These are phyloP conservation scores for Panulirus ornatus DNA, from an alignment of 1,140 invertebrate species.

Conservation along the genomic window DNA sequence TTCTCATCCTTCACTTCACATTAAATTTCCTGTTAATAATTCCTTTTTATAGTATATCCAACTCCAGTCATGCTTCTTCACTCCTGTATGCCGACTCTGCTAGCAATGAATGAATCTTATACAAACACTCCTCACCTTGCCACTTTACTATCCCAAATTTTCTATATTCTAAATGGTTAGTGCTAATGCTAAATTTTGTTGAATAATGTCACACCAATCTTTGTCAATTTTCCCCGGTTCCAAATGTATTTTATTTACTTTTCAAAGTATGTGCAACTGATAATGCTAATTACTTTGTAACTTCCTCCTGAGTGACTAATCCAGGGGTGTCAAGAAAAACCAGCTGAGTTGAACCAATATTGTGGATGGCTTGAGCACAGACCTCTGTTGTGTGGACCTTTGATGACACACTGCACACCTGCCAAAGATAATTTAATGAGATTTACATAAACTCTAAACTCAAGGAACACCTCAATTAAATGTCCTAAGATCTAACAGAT, in stretches of 20 bases:
- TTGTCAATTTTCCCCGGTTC: neutral
- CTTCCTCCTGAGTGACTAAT: constrained; percentile 83
- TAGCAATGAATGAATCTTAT: no score
- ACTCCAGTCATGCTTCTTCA: no score
- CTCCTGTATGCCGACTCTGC: no score
- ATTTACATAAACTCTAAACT: neutral
- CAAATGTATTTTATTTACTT: no score
- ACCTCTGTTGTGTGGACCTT: constrained; percentile 94
- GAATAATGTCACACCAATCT: neutral
- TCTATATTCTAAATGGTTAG: neutral
- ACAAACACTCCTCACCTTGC: no score
- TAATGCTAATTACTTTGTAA: constrained; percentile 84
- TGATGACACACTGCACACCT: constrained; percentile 91
- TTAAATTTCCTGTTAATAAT: no score
- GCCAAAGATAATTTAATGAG: constrained; percentile 73
- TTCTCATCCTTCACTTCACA: no score
- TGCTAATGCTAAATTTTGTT: neutral
- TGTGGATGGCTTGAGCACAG: constrained; percentile 86
- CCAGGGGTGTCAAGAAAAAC: constrained; percentile 94
- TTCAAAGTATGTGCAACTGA: no score
- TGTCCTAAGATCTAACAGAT: neutral
- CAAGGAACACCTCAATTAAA: neutral
- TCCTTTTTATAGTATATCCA: no score
- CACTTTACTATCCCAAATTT: neutral
- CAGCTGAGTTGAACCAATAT: constrained; percentile 87